Base-by-base conservation (phyloP, 2,113 vertebrate species). In the Speoplatyrhinus poulsoni region DNA sequence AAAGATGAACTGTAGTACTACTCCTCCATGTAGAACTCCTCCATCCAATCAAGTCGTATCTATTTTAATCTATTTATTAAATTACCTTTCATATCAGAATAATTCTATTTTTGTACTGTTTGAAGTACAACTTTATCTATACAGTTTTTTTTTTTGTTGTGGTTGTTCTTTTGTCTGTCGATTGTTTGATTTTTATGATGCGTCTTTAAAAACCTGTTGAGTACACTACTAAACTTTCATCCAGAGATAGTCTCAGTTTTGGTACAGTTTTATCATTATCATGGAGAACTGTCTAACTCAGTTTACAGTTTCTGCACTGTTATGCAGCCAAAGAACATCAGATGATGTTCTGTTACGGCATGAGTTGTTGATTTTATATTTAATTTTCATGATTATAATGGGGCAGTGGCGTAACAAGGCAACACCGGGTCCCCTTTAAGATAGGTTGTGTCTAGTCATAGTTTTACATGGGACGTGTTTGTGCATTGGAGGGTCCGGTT, bases 71-170 rank as follows among this genome's bases (percentile, higher is more conserved):
- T 96, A 98, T 98, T 98, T 98, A 98, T 98, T 97, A 89, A 94
- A 95, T 90, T 90, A 93, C 88, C 85, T 94, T 92, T 93, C 79
- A 77, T 89, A 94, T 93, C 88, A 95, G 92, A 97, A 95, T 90
- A 69, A 68, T 92, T 95, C 92, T 96, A 98, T 98, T 96, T 98
- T 98, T 98, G 91, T 98, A 98, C 93, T 94, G 85, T 91, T 85
- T 60, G 9, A 86, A 87, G 89, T 93, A 89, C 92, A 86, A 85
- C 73, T 54, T 86, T 62, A 60, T 73, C 84, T 70, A 80, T 79
- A 57, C 78, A 76, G 72, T 70, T 36, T 5, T 75, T 73, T 65
- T 60, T 67, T 62, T 69, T 68, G 10, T 26, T 69, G 16, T 60
- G 0, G 0, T 49, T 46, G 32, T n/a, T 46, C 71, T 75, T 60